Evolutionary conservation across 2,113 vertebrate species (phyloP), one percentile per base, ranked within the genome.

Genomic region (Odocoileus virginianus): DNA sequence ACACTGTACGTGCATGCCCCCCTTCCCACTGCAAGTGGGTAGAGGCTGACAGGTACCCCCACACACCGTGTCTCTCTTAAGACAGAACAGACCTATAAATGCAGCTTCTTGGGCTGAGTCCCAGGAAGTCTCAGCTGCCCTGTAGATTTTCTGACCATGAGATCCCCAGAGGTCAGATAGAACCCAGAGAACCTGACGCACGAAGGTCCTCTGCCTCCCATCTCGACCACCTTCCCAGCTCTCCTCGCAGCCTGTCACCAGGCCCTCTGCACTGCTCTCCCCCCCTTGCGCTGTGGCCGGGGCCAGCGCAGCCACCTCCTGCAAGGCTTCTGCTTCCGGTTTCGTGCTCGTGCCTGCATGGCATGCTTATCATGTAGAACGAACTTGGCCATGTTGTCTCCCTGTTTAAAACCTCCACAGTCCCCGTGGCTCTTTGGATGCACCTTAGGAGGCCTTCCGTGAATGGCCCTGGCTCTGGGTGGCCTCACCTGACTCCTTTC

Each of bases 1-100:
- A 36, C 6, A 4, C 30, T 1, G 1, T 17, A 17, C 12, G 0
- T 28, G 2, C 8, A 1, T 81, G 15, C 61, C 33, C 58, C 25
- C 25, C 3, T 2, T 28, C 50, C 17, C 36, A 30, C 36, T 40
- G 13, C 28, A 36, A 79, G 4, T 58, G 17, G 2, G 14, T 27
- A 7, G 74, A 87, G 60, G 61, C 40, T 6, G 25, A 30, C 11
- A 93, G n/a, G 40, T 25, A 33, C 84, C 82, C 45, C 9, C 19
- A 40, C 36, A 74, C 21, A 74, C 33, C 13, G 0, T 60, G 28
- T 52, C 27, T 88, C 52, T 50, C 40, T 40, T 74, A 92, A 88
- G 83, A 60, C 45, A 36, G 58, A 57, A 25, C 52, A 96, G 21
- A 30, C 52, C 83, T 52, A 8, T 60, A 54, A 45, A 54, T 43